These are phyloP conservation scores for Antennarius maculatus DNA, from an alignment of 2,797 vertebrate genomes.

Conservation along the genomic window DNA sequence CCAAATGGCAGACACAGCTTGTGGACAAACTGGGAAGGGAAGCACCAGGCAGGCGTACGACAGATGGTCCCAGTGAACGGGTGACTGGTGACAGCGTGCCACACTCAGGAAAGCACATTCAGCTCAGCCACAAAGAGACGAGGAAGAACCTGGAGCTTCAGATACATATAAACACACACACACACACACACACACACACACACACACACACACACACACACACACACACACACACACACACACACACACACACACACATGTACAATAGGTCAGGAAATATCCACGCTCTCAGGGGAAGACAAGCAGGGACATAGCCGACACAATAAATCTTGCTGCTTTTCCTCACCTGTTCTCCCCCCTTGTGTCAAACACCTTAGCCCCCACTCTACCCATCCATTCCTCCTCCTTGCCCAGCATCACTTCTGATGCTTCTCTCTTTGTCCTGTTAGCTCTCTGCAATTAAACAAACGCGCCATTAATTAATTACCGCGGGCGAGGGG, in stretches of 20 bases:
- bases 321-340: slow-evolving; percentile 1
- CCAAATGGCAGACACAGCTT: slow-evolving; percentile 73
- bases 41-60: slow-evolving; percentile 53
- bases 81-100: slow-evolving; percentile 61
- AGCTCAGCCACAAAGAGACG: slow-evolving; percentile 45
- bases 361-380: slow-evolving; percentile 14
- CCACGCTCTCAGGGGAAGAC: slow-evolving; percentile 9
- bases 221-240: neutral
- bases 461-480: slow-evolving; percentile 82
- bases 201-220: too few species aligned
- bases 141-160: slow-evolving; percentile 44
- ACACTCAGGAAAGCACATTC: slow-evolving; percentile 47
- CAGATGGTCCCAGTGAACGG: slow-evolving; percentile 71
- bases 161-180: slow-evolving; percentile 12
- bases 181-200: too few species aligned
- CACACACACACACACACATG: slow-evolving; percentile 2
- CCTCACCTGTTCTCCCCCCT: slow-evolving; percentile 38
- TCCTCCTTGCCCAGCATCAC: slow-evolving; percentile 27
- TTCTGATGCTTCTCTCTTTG: slow-evolving; percentile 43
- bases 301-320: slow-evolving; percentile 2
- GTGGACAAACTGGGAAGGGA: slow-evolving; percentile 70
- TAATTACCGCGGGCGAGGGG: slow-evolving; percentile 69
- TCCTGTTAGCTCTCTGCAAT: slow-evolving; percentile 68
- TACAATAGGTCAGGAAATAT: slow-evolving; percentile 10
- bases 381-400: neutral